These are phyloP conservation scores for Apistogramma diplotaenia DNA, from an alignment of 2,113 vertebrate genomes.

Conservation along the genomic window DNA sequence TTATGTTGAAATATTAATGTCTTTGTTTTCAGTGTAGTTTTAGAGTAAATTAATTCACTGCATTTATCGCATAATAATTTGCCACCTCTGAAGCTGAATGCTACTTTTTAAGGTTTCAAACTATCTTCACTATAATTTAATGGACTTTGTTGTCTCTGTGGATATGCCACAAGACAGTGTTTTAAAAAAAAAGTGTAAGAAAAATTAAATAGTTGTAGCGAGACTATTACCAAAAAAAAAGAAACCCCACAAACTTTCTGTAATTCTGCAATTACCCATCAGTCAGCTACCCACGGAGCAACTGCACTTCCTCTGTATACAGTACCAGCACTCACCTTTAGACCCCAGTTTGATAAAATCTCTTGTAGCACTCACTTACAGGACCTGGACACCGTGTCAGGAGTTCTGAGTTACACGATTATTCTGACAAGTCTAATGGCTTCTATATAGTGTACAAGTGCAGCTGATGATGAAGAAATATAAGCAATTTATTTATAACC, in stretches of 20 bases:
- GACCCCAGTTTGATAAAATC: constrained; percentile 24
- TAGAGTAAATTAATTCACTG: not conserved
- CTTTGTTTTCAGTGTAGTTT: not conserved
- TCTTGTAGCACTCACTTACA: constrained; percentile 1
- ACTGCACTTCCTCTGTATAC: constrained; percentile 9
- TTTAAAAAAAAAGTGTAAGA: not conserved
- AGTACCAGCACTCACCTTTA: constrained; percentile 18
- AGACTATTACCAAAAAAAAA: not conserved
- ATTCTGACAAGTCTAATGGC: not conserved
- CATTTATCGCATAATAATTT: not conserved
- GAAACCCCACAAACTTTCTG: not conserved
- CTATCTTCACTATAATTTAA: not conserved
- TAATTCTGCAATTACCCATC: constrained; percentile 2
- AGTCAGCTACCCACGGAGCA: not conserved
- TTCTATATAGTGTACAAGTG: not conserved
- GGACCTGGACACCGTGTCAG: not conserved
- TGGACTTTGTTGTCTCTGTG: not conserved
- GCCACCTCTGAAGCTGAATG: not conserved
- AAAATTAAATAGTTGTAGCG: not conserved
- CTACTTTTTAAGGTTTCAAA: not conserved
- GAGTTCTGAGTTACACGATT: not conserved
- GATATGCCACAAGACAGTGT: not conserved
- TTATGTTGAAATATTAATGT: not conserved
- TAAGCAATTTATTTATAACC: not conserved
- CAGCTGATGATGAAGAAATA: not conserved